phyloP scores from a whole-genome alignment of 2,113 vertebrate genomes.

The Bostrychus sinensis region DNA sequence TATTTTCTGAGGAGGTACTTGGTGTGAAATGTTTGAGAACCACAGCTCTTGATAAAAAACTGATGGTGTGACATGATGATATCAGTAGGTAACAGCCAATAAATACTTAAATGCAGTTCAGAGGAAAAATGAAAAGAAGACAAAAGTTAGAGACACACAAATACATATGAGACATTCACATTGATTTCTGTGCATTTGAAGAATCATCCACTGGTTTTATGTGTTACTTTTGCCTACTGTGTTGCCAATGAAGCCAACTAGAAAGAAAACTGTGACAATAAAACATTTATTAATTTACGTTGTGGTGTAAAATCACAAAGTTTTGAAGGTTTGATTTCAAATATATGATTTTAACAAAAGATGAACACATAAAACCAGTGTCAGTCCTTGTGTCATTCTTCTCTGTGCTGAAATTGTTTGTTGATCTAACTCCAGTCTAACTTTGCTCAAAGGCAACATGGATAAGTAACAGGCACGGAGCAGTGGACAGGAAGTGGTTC shows the following conservation, averaged over 20 bases:
- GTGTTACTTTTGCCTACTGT: background rate
- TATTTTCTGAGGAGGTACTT: too few relatives aligned
- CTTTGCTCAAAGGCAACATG: constrained; percentile 70
- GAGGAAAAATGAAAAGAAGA: background rate
- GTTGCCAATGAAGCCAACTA: too few relatives aligned
- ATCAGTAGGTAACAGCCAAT: too few relatives aligned
- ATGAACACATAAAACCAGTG: background rate
- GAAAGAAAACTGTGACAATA: too few relatives aligned
- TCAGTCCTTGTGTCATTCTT: background rate
- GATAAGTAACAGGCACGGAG: constrained; percentile 27
- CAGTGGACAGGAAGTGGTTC: background rate
- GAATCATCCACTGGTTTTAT: background rate
- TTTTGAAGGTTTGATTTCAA: background rate
- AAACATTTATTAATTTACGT: too few relatives aligned
- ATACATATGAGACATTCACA: background rate
- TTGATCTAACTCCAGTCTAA: background rate
- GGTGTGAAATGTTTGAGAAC: too few relatives aligned
- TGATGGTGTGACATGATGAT: too few relatives aligned
- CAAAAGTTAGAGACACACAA: too few relatives aligned
- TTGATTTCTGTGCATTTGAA: background rate
- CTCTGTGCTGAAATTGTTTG: background rate
- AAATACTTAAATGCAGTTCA: too few relatives aligned
- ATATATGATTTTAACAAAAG: background rate
- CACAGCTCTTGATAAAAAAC: too few relatives aligned
- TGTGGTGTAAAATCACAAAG: too few relatives aligned